Base-by-base conservation (phyloP, 2,797 vertebrate genomes). In the Eurystomus glaucurus region DNA sequence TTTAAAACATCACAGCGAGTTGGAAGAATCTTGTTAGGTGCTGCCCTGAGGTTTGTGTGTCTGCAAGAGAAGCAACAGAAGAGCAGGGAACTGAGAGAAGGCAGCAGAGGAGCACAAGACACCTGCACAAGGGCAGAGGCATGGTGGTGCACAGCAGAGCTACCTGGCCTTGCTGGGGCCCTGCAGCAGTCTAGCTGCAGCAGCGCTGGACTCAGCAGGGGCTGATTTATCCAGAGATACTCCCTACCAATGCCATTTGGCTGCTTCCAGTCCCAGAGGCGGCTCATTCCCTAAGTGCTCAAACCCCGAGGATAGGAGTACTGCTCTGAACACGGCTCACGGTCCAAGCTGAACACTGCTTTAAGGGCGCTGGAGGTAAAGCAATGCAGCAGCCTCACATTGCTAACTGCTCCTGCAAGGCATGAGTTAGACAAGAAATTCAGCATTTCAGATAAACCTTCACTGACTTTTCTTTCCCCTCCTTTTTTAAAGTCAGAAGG, bases 141-240 rank as follows among this genome's bases (percentile, higher is more conserved):
- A 3, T 0, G 4, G 57, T 1, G 1, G 10, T 2, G 3, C 31
- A 71, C 5, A 4, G 33, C 45, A 69, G 16, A 51, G 62, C 9
- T 8, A 64, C 10, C 29, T 31, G 41, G 33, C 20, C 66, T 25
- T 1, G 28, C 16, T 3, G 7, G 23, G 17, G 21, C 13, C 33
- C 10, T 5, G 70, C 26, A 82, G 26, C 37, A 70, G 50, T 23
- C 29, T 7, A 31, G 23, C 14, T 81, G 17, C 41, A 78, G 46
- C 41, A 71, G 19, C 43, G 28, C 48, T 31, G 8, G 64, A 37
- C 11, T 64, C 33, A 25, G 11, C 13, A 39, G 14, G 20, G 11
- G 9, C 18, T 54, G 29, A 41, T 51, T 25, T 58, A 65, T 28
- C 37, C 18, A 48, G n/a, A 41, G 11, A 23, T 9, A 6, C 4